These are phyloP conservation scores for Oithona nana DNA, from an alignment of 2,888 invertebrate genomes.

Conservation along the genomic window DNA sequence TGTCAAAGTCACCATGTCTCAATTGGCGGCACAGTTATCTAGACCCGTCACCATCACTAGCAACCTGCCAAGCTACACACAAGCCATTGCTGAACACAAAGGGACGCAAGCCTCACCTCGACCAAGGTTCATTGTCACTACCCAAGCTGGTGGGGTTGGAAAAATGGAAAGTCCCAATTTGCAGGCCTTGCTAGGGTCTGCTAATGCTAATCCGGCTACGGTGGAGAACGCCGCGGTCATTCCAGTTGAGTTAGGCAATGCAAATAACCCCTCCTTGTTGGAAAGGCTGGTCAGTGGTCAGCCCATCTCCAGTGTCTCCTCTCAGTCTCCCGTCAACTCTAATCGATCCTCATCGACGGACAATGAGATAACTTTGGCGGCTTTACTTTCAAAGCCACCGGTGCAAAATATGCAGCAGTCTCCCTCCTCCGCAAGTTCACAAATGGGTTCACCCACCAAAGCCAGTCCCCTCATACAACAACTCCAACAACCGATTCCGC, in stretches of 20 bases:
- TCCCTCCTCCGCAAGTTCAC: neutral
- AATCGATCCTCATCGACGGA: neutral
- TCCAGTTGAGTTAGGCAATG: neutral
- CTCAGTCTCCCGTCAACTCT: neutral
- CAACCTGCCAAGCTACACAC: conserved; percentile 11
- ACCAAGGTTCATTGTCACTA: neutral
- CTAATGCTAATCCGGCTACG: no score
- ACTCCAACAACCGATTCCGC: conserved; percentile 10
- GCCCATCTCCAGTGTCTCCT: neutral
- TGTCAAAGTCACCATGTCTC: conserved; percentile 9
- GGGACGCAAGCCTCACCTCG: neutral
- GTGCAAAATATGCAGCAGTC: neutral
- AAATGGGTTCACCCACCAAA: conserved; percentile 3
- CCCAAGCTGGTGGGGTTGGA: neutral
- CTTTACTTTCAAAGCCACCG: conserved; percentile 11
- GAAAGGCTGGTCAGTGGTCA: conserved; percentile 13
- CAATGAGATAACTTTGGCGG: conserved; percentile 14
- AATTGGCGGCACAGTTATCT: conserved; percentile 12
- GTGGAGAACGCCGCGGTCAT: no score
- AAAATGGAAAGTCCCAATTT: neutral
- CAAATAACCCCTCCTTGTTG: neutral
- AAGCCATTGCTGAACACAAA: conserved; percentile 10
- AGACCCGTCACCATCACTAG: conserved; percentile 1
- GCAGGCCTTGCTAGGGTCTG: conserved; percentile 2
- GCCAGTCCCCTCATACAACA: conserved; percentile 13